Evolutionary conservation across 2,797 vertebrate genomes (phyloP).

Genomic region (Eidolon dupreanum): DNA sequence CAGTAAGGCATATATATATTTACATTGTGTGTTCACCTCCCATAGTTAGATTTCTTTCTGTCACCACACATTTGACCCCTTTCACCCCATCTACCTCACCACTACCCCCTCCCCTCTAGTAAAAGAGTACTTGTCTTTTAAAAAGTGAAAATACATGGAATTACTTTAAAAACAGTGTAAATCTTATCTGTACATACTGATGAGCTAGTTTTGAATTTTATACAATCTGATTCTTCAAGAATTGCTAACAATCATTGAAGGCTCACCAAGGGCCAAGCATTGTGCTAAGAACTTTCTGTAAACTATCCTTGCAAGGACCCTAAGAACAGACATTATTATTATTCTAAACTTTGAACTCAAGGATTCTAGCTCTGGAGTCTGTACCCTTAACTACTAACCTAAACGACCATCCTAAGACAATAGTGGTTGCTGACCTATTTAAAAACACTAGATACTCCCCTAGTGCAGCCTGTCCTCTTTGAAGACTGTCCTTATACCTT

Average conservation of each 20-base stretch:
- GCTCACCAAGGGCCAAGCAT: neutral
- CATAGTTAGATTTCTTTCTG: too few species aligned
- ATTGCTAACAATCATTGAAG: neutral
- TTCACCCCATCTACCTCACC: too few species aligned
- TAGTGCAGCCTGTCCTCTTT: neutral
- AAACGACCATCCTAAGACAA: neutral
- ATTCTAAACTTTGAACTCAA: constrained; percentile 9
- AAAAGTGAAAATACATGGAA: neutral
- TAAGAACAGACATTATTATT: neutral
- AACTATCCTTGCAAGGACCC: neutral
- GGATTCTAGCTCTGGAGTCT: neutral
- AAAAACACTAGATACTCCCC: neutral
- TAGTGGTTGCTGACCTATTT: neutral
- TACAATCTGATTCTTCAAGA: neutral
- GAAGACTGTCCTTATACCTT: neutral
- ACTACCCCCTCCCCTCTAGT: too few species aligned
- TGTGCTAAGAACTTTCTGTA: neutral
- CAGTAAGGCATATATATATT: too few species aligned
- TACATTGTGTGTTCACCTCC: too few species aligned
- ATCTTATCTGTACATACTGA: neutral
- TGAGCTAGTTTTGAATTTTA: neutral
- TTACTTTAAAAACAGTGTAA: neutral
- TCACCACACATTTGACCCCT: too few species aligned
- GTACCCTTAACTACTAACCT: neutral
- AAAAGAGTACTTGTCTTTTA: neutral